Base-by-base conservation (phyloP, 2,888 invertebrate species). In the Galerucella nymphaeae region DNA sequence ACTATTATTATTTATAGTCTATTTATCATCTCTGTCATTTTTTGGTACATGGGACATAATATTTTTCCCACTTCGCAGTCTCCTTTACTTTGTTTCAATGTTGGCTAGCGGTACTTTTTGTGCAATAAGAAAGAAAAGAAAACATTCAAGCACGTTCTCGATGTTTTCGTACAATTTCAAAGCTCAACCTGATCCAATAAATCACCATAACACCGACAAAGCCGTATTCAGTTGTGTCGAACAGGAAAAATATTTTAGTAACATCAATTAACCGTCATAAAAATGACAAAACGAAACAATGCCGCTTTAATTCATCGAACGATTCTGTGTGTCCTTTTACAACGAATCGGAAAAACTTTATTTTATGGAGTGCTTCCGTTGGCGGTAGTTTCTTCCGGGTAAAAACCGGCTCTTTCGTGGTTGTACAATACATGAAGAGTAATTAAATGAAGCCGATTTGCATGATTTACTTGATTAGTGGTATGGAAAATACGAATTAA, bases 401-500 rank as follows among this genome's bases (percentile, higher is more conserved):
- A 41, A 41, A 71, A 61, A 58, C 9, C 63, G 61, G 66, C 66
- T 61, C 50, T 73, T 75, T 75, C 61, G 73, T 71, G 20, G 45
- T 61, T 14, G 55, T 71, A 80, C 81, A 82, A 82, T 81, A 75
- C 81, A 77, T 78, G 80, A 74, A 79, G 81, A 82, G 81, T 82
- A 84, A 84, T 84, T 84, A 83, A 82, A 80, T 81, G n/a, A 45
- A 81, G 81, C 83, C 84, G 85, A 84, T 85, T 84, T 84, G 83
- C 84, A 84, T 85, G 84, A 84, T 84, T 85, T 85, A 84, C 84
- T 80, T 83, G 83, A 84, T 84, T 85, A 84, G 83, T 81, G 81
- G 83, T 77, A 83, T 82, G 82, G 83, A 83, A 83, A 84, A 84
- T 81, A 82, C 83, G 81, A 83, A 81, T 75, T 70, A 57, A 55